phyloP scores from a whole-genome alignment of 2,797 vertebrate species.

The Notoglanidium macrostoma region DNA sequence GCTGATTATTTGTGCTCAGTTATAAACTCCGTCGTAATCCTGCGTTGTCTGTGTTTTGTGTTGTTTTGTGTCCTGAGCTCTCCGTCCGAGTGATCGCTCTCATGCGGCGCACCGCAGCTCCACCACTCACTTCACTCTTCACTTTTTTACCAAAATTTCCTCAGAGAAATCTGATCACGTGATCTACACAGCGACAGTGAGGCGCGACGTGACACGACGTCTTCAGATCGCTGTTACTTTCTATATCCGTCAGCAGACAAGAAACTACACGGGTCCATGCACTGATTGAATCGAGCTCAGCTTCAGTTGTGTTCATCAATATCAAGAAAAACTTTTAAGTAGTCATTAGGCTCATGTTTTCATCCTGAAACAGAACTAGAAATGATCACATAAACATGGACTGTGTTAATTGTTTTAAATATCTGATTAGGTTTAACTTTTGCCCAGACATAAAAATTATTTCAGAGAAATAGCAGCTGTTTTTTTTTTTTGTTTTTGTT shows the following conservation, averaged over 20 bases:
- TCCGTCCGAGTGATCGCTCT: neutral
- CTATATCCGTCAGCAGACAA: rapidly evolving
- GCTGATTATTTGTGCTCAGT: neutral
- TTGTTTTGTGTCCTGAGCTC: neutral
- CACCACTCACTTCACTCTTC: neutral
- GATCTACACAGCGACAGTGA: neutral
- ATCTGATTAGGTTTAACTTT: neutral
- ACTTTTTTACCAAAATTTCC: neutral
- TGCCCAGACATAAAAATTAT: neutral
- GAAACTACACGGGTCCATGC: neutral
- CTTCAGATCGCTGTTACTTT: neutral
- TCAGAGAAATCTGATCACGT: neutral
- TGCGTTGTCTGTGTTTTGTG: too few relatives aligned
- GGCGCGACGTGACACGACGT: neutral
- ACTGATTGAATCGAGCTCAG: neutral
- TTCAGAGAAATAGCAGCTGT: neutral
- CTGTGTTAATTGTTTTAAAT: neutral
- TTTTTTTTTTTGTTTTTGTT: neutral
- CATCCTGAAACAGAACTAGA: neutral
- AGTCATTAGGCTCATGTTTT: neutral
- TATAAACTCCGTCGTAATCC: neutral
- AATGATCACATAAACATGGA: neutral
- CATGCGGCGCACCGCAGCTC: neutral
- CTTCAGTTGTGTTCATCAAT: neutral
- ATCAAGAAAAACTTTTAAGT: neutral